phyloP scores from a whole-genome alignment of 2,797 vertebrate genomes.

The Vireo griseus region DNA sequence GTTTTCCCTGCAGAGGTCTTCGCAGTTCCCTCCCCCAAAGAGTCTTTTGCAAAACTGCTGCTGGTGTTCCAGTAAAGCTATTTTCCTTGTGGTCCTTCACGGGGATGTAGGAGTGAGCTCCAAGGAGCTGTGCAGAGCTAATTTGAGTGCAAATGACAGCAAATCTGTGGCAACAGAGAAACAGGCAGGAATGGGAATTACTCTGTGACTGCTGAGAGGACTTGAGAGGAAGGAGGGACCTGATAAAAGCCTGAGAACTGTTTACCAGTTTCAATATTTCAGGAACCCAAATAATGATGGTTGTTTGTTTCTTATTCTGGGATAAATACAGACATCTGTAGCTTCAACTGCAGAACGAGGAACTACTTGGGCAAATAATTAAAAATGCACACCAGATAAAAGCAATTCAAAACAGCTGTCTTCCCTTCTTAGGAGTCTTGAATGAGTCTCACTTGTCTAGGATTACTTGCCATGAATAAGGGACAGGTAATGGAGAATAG shows the following conservation, averaged over 20 bases:
- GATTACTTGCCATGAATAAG: background rate
- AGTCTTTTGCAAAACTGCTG: background rate
- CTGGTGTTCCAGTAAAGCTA: background rate
- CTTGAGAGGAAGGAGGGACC: background rate
- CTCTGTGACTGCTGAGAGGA: background rate
- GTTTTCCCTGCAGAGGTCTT: background rate
- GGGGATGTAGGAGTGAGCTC: rapidly evolving
- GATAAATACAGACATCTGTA: background rate
- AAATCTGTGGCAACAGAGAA: background rate
- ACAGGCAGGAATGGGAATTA: background rate
- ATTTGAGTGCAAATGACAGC: background rate
- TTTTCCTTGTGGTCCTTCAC: background rate
- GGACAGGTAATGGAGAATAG: background rate
- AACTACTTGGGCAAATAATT: background rate
- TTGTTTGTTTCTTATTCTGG: background rate
- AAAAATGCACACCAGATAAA: background rate
- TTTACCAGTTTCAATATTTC: background rate
- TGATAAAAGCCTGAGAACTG: background rate
- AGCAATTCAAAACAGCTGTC: background rate
- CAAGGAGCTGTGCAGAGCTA: background rate
- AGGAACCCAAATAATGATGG: background rate
- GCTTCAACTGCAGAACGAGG: background rate
- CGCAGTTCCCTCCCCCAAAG: background rate
- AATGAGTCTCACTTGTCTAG: background rate
- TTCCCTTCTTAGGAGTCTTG: background rate